A percentile compares a stretch with the other conserved stretches of the same genome.
Evolutionary conservation across 2,888 invertebrate species (phyloP).

Genomic region (Cataglyphis livida): DNA sequence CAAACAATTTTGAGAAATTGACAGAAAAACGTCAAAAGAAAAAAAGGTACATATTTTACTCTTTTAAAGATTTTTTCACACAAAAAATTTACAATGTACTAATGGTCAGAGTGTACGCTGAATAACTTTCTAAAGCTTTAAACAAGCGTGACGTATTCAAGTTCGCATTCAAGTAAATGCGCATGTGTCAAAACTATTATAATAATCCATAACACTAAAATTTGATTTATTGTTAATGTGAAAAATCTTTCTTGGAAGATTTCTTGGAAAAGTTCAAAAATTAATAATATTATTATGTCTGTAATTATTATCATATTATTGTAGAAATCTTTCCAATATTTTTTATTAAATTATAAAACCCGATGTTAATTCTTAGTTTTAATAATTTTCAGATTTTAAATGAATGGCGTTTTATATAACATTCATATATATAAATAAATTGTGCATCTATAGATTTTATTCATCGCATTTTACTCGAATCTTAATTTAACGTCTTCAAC

Average conservation of each 20-base stretch:
- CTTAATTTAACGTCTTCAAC: constrained; percentile 5
- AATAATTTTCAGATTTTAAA: background rate
- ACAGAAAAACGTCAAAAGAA: background rate
- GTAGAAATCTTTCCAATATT: background rate
- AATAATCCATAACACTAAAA: background rate
- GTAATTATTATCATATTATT: background rate
- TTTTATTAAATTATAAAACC: background rate
- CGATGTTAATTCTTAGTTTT: background rate
- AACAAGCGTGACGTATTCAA: too few species aligned
- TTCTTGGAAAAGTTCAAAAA: background rate
- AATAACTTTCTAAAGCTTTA: too few species aligned
- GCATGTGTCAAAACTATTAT: constrained; percentile 31
- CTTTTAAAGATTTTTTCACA: background rate
- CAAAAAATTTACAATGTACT: background rate
- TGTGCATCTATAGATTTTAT: background rate
- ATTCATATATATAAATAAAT: background rate
- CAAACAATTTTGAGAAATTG: background rate
- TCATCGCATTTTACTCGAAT: background rate
- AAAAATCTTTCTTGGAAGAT: background rate
- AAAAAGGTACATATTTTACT: background rate
- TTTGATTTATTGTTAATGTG: background rate
- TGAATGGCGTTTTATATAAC: background rate
- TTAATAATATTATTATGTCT: background rate
- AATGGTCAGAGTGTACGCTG: background rate
- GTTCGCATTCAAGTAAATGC: constrained; percentile 8